A percentile compares a stretch with the other conserved stretches of the same genome.
These are phyloP conservation scores for Dolichopus griseipennis DNA, from an alignment of 2,888 invertebrate species.

Conservation along the genomic window DNA sequence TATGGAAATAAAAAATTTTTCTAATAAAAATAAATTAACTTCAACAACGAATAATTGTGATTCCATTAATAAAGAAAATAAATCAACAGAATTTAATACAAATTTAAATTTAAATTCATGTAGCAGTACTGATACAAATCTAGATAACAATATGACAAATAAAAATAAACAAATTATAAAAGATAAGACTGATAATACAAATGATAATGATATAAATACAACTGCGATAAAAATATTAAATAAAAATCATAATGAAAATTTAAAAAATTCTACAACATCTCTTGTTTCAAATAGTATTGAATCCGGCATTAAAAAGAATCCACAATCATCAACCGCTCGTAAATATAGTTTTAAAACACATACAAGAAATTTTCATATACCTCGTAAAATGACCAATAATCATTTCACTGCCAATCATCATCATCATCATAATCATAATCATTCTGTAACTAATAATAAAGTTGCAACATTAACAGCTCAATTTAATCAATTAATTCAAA, in stretches of 20 bases:
- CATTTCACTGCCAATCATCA: constrained; percentile 19
- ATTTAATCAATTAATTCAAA: constrained; percentile 55
- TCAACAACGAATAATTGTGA: not conserved
- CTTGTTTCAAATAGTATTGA: constrained; percentile 15
- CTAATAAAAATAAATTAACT: constrained; percentile 9
- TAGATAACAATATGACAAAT: not conserved
- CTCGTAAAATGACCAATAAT: constrained; percentile 30
- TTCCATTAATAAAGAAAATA: constrained; percentile 10
- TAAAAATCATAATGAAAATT: constrained; percentile 15
- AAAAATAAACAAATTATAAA: not conserved
- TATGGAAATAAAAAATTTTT: constrained; percentile 8
- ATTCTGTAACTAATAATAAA: constrained; percentile 40
- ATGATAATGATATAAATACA: no score
- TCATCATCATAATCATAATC: constrained; percentile 10
- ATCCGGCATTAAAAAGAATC: constrained; percentile 21
- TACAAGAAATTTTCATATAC: constrained; percentile 30
- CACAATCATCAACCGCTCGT: constrained; percentile 27
- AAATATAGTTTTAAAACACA: constrained; percentile 43
- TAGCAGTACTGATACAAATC: not conserved
- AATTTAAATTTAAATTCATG: not conserved
- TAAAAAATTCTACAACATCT: constrained; percentile 16
- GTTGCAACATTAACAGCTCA: constrained; percentile 58
- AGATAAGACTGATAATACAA: constrained; percentile 20
- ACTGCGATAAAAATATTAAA: not conserved
- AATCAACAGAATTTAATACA: not conserved